Evolutionary conservation across 2,888 invertebrate genomes (phyloP), one percentile per base, ranked within the genome.

Genomic region (Eupithecia subfuscata): DNA sequence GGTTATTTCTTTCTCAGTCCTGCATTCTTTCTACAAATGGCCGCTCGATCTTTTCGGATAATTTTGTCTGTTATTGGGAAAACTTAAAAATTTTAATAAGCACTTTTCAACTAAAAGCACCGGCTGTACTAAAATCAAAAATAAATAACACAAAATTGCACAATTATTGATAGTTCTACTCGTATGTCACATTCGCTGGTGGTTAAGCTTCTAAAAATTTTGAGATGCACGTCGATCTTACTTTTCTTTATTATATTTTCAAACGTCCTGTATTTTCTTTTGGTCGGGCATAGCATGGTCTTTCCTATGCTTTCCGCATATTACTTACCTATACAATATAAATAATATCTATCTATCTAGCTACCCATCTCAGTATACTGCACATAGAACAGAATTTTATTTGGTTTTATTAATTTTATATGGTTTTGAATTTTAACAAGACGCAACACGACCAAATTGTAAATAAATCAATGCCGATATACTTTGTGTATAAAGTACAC

Each of bases 391-490:
- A 79, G 73, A 78, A 45, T 75, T 80, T 69, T 74, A 63, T 78
- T 78, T 76, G 74, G 40, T 78, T 69, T 77, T 75, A 74, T 74
- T 74, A 76, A 71, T 85, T 83, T 75, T 75, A 84, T 84, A 81
- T 82, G 81, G 82, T 82, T 84, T 67, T 25, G 75, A 69, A 43
- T 72, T 86, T 84, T 87, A 89, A 40, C 76, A 74, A 78, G 82
- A 85, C 92, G 70, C 77, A 94, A 94, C 94, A 94, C 93, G 94
- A 94, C 93, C 94, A 91, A 93, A 94, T 91, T 93, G 94, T 90
- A 88, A 71, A 78, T 70, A 86, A 83, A 82, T 79, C 74, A 80
- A 81, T 60, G 60, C 60, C 25, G 56, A 22, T 79, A 82, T 70
- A 71, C 71, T 77, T 75, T 82, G 63, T 77, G 69, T 82, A 84